Evolutionary conservation across 2,113 vertebrate genomes (phyloP).

Genomic region (Saccopteryx bilineata): DNA sequence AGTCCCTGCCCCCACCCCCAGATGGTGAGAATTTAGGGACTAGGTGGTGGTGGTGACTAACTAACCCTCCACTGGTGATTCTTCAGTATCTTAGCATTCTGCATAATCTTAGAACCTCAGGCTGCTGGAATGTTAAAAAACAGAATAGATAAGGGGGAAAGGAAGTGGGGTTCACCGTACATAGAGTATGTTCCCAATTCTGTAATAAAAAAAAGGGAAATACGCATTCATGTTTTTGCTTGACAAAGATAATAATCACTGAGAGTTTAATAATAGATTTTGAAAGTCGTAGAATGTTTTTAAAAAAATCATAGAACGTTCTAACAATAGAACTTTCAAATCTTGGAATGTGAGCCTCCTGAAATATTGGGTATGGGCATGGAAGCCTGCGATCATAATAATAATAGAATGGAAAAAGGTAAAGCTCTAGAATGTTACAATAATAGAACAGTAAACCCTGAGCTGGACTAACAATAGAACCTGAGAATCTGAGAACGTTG

Average conservation of each 20-base stretch:
- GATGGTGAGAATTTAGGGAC: neutral
- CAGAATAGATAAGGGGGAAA: neutral
- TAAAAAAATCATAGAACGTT: conserved; percentile 53
- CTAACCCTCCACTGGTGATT: accelerated
- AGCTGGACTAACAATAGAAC: neutral
- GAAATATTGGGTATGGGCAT: conserved; percentile 24
- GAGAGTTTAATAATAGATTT: conserved; percentile 78
- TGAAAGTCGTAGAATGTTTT: conserved; percentile 74
- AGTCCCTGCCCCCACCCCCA: neutral
- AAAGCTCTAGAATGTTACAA: neutral
- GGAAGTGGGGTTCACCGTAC: conserved; percentile 2
- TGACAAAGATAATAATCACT: conserved; percentile 72
- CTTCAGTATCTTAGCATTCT: neutral
- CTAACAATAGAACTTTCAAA: conserved; percentile 81
- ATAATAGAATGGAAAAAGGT: conserved; percentile 29
- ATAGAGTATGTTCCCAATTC: conserved; percentile 51
- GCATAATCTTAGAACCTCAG: neutral
- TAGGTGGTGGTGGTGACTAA: neutral
- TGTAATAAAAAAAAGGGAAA: conserved; percentile 64
- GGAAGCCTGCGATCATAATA: conserved; percentile 23
- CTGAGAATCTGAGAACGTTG: neutral
- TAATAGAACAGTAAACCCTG: neutral
- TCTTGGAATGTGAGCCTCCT: conserved; percentile 72
- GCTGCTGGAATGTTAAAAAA: neutral
- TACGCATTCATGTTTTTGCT: conserved; percentile 66